Conservation (phyloP, 92 coral and sea anemone species). For the Epizoanthus stellaris region DNA sequence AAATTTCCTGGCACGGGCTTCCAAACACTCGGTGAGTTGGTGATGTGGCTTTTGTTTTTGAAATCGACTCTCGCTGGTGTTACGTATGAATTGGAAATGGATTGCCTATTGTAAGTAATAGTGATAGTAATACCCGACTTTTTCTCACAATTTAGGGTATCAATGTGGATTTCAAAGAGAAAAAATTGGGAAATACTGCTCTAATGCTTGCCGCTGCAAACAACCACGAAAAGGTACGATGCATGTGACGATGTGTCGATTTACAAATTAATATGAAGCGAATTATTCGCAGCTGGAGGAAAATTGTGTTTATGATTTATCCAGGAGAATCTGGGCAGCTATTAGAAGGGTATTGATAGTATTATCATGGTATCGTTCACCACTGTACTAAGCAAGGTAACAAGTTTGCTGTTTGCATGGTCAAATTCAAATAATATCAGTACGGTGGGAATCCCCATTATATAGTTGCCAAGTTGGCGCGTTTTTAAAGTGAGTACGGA, state of each 20-base stretch:
- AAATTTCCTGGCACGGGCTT: constrained; percentile 81
- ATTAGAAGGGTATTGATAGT: too few species aligned
- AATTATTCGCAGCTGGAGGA: neutral
- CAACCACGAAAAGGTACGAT: constrained; percentile 72
- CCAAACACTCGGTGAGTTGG: constrained; percentile 66
- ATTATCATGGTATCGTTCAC: too few species aligned
- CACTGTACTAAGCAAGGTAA: too few species aligned
- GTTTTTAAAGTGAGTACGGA: too few species aligned
- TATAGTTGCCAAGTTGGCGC: too few species aligned
- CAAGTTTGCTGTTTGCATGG: too few species aligned
- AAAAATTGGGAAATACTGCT: constrained; percentile 73
- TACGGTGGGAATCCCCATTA: too few species aligned
- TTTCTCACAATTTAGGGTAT: constrained; percentile 55
- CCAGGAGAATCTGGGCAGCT: neutral
- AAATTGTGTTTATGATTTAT: neutral
- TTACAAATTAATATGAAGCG: neutral
- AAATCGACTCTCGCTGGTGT: neutral
- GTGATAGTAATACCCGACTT: neutral
- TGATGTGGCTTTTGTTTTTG: neutral
- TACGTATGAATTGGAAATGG: neutral
- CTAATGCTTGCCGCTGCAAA: constrained; percentile 75
- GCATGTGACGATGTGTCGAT: neutral
- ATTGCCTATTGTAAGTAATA: too few species aligned
- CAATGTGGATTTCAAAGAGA: constrained; percentile 82
- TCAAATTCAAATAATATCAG: too few species aligned